Evolutionary conservation across 1,140 invertebrate genomes (phyloP).

Genomic region (Tetramorium parvispinum): DNA sequence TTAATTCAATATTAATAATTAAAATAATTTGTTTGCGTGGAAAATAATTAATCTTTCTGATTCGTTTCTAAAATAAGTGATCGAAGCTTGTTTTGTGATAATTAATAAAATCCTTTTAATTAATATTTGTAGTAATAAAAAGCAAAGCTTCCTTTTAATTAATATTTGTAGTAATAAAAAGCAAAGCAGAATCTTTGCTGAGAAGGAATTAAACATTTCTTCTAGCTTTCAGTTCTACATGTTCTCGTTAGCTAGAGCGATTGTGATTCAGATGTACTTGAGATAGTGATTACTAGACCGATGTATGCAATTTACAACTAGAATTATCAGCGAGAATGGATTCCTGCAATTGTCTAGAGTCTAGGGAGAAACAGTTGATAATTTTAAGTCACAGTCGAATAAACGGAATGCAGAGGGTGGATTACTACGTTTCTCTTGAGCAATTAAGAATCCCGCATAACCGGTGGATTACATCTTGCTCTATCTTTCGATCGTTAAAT

Average conservation of each 20-base stretch:
- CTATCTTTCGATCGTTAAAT: conserved; percentile 8
- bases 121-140: background rate
- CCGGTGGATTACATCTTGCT: conserved; percentile 74
- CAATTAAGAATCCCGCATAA: conserved; percentile 72
- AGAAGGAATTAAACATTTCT: background rate
- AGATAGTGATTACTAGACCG: conserved; percentile 1
- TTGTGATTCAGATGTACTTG: background rate
- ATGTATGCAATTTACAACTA: background rate
- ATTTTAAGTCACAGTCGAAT: conserved; percentile 12
- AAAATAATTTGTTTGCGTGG: background rate
- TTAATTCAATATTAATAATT: background rate
- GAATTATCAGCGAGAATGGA: conserved; percentile 16
- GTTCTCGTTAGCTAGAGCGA: background rate
- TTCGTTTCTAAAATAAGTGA: background rate
- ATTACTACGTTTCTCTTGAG: conserved; percentile 64
- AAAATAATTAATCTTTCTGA: background rate
- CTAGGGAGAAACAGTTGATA: background rate
- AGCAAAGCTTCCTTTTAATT: too few relatives aligned
- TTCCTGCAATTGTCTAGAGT: conserved; percentile 12
- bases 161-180: background rate
- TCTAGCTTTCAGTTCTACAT: background rate
- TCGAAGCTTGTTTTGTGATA: background rate
- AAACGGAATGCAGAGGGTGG: conserved; percentile 56
- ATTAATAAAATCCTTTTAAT: background rate
- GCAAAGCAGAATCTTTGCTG: background rate